Percentiles rank a stretch among this genome's conserved stretches.
phyloP scores from a whole-genome alignment of 2,113 vertebrate species.

The Potamarius usumacintae region DNA sequence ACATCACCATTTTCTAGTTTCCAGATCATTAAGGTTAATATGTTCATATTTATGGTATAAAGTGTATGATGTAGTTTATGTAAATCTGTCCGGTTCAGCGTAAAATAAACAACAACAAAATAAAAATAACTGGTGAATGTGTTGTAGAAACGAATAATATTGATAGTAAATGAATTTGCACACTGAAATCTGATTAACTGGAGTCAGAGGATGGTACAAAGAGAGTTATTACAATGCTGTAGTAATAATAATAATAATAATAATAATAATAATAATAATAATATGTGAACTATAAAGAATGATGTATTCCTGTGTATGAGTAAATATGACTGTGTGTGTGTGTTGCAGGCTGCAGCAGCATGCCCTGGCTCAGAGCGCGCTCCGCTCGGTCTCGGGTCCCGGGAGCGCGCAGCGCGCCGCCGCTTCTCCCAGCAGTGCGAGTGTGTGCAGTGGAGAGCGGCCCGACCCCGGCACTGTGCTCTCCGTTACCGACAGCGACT shows the following conservation, averaged over 20 bases:
- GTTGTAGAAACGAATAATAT: neutral
- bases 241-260: neutral
- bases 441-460: constrained; percentile 85
- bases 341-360: constrained; percentile 40
- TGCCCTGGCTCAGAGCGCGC: constrained; percentile 69
- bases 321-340: neutral
- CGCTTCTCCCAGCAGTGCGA: constrained; percentile 82
- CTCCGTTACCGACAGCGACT: constrained; percentile 96
- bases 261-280: no score
- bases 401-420: constrained; percentile 84
- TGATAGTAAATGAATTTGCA: neutral
- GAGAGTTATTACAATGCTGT: neutral
- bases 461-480: constrained; percentile 87
- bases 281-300: neutral
- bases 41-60: neutral
- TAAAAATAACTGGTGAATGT: neutral
- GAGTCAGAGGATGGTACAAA: neutral
- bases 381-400: constrained; percentile 81
- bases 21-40: neutral
- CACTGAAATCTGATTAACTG: neutral
- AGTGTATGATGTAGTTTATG: neutral
- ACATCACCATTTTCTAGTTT: neutral
- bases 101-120: neutral
- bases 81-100: neutral
- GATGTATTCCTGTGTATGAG: neutral